Evolutionary conservation across 2,888 invertebrate genomes (phyloP), one percentile per base, ranked within the genome.

Genomic region (Asteroscopus sphinx): DNA sequence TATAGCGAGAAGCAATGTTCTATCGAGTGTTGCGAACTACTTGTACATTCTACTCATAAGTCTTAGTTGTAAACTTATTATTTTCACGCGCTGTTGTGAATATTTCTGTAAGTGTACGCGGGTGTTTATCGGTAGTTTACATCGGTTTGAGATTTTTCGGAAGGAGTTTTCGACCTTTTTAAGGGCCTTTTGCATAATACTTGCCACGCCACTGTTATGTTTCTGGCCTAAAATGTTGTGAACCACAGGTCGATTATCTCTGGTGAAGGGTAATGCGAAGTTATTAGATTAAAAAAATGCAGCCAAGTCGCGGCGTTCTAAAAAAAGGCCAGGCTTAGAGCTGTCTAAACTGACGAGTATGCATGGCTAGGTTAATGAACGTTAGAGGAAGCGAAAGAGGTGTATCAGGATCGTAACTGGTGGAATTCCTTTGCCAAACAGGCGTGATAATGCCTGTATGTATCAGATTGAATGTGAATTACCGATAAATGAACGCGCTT

Each of bases 21-120:
- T 73, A 71, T 71, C 58, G 54, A 77, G 46, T 67, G 61, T 71
- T 71, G 65, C 73, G 51, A 72, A 68, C 66, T 67, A 71, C 52
- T 68, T 76, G 79, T 81, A 79, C 64, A 79, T 77, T 75, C 55
- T 80, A 80, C 54, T 60, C 54, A 35, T 81, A 82, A 79, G 79
- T 63, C 68, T 52, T 75, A 77, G 65, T 49, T 55, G 40, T 59
- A 60, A 46, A 40, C 6, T 46, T 61, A 21, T 42, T 46, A 35
- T 42, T 60, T 61, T 59, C 57, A 68, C 44, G 59, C 68, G 64
- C 71, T 68, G 74, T 73, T 73, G 73, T 73, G 68, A 72, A 58
- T 76, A 76, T 59, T 47, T 68, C 64, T 69, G 46, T 71, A 73
- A 74, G 64, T 59, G 46, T 51, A 57, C 44, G 42, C 56, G 55